Evolutionary conservation across 2,113 vertebrate species (phyloP).

Genomic region (Prionailurus bengalensis): DNA sequence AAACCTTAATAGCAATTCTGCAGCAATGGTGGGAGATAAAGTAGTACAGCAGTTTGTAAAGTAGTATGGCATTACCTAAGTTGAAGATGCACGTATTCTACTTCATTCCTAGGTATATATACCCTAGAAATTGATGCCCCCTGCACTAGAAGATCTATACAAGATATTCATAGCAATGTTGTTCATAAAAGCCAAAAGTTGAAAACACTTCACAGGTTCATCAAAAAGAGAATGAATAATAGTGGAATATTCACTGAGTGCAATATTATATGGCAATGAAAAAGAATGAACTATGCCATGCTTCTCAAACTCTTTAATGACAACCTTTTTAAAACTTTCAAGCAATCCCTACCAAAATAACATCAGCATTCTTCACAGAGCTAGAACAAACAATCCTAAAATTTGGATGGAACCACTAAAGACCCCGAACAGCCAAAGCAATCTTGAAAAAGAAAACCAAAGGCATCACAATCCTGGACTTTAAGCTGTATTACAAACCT

Average conservation of each 20-base stretch:
- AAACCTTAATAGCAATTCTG: conserved; percentile 14
- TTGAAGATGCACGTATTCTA: background rate
- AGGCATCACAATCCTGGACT: too few relatives aligned
- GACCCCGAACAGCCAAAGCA: too few relatives aligned
- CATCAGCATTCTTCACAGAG: too few relatives aligned
- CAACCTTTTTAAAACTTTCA: background rate
- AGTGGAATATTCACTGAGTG: background rate
- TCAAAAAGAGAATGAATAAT: conserved; percentile 23
- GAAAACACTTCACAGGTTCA: background rate
- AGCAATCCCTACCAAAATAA: background rate
- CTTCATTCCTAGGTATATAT: background rate
- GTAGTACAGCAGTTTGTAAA: background rate
- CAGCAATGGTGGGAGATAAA: background rate
- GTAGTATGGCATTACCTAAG: background rate
- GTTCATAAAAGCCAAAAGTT: background rate
- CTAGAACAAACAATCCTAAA: too few relatives aligned
- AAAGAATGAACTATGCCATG: background rate
- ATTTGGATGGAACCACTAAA: too few relatives aligned
- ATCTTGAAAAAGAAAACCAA: too few relatives aligned
- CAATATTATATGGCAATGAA: background rate
- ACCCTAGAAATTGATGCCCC: background rate
- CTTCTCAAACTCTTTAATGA: conserved; percentile 16
- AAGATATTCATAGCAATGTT: background rate
- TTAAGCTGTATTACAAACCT: too few relatives aligned
- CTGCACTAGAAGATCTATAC: background rate